These are phyloP conservation scores for Notechis scutatus DNA, from an alignment of 2,113 vertebrate species.

Conservation along the genomic window DNA sequence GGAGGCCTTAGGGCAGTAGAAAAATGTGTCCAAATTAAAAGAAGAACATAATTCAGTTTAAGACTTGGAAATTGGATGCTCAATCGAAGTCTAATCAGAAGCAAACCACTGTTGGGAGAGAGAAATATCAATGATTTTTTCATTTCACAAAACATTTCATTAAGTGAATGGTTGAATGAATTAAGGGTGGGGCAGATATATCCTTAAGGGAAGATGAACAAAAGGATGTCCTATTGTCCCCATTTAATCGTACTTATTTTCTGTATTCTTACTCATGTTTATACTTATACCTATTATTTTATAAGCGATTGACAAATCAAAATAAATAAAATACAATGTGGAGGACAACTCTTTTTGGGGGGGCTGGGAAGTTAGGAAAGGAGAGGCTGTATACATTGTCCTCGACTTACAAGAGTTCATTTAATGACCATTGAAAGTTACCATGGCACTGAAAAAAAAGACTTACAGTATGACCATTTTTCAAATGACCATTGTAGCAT, in stretches of 20 bases:
- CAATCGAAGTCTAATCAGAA: slow-evolving; percentile 72
- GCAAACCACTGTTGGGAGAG: slow-evolving; percentile 67
- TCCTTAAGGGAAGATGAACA: slow-evolving; percentile 41
- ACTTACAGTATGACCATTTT: not conserved
- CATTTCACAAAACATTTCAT: slow-evolving; percentile 62
- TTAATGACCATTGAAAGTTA: not conserved
- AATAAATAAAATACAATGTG: too few species aligned
- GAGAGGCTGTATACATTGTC: not conserved
- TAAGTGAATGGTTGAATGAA: slow-evolving; percentile 47
- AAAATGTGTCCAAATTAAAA: slow-evolving; percentile 69
- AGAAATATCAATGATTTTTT: slow-evolving; percentile 61
- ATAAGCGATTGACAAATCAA: too few species aligned
- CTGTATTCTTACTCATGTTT: too few species aligned
- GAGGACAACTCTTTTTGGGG: not conserved
- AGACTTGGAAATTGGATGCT: slow-evolving; percentile 64
- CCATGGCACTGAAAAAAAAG: not conserved
- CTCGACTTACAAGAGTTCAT: not conserved
- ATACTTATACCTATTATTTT: too few species aligned
- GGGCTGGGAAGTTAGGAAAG: not conserved
- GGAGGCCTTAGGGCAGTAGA: slow-evolving; percentile 52
- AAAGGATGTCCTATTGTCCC: not conserved
- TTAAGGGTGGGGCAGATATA: slow-evolving; percentile 46
- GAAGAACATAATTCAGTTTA: slow-evolving; percentile 67
- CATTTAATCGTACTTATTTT: too few species aligned
- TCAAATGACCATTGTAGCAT: not conserved